Evolutionary conservation across 2,888 invertebrate species (phyloP), one percentile per base, ranked within the genome.

Genomic region (Ennomos erosarius): DNA sequence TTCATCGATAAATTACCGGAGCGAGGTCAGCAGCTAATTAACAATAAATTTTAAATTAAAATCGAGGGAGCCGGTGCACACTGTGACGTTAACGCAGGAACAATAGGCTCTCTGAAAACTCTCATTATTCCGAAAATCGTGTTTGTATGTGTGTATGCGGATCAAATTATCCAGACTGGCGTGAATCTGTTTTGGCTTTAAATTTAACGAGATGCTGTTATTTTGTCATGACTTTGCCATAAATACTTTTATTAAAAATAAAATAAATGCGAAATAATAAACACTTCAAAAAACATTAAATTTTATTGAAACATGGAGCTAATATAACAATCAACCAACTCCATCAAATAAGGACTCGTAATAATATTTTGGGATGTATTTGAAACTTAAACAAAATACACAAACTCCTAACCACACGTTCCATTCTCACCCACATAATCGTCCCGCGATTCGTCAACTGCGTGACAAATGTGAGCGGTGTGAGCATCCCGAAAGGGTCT

Each of bases 381-480:
- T 38, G 10, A 38, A 10, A 6, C n/a, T n/a, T 1, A 5, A 6
- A 10, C n/a, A 38, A n/a, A n/a, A 38, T 38, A 64, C 62, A 60
- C 60, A 67, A 56, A 65, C 47, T 48, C 16, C 34, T 45, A 57
- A 38, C 26, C 26, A 26, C 26, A 26, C 26, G 26, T 26, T 26
- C 5, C 26, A 26, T 26, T 52, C 46, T 38, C 34, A 52, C 48
- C 48, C 58, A 47, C 47, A 48, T 65, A 68, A 76, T 74, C 72
- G 70, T 69, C 78, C 70, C 64, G 67, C 70, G 76, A 73, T 74
- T 71, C 72, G 73, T 76, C 78, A 74, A 67, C 56, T 52, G 50
- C 47, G 64, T 76, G 81, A 81, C 81, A 79, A 81, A 80, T 79
- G 80, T 75, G 76, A 67, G 73, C 67, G 69, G 79, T 79, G 80